Evolutionary conservation across 2,113 vertebrate genomes (phyloP), one percentile per base, ranked within the genome.

Genomic region (Plestiodon gilberti): DNA sequence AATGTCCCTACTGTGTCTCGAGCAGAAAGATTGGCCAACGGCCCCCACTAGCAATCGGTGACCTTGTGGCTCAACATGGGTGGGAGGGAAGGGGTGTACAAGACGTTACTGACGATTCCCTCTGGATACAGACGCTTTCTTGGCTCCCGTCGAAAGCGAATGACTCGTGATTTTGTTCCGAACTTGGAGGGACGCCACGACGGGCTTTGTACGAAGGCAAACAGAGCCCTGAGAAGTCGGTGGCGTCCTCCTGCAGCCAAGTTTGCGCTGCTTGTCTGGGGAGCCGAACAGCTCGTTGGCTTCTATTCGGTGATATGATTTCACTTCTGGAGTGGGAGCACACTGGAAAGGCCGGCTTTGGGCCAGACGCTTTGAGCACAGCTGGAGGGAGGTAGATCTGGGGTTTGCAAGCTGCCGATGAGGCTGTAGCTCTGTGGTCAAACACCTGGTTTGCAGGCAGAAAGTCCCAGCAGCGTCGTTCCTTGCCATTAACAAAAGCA

Each of bases 241-340:
- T 25, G 71, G 77, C 1, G 0, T 25, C 35, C 18, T 0, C 74
- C 4, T 57, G 7, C 33, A 13, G 71, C 1, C 1, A 0, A 4
- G 3, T 2, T 75, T 1, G 1, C 0, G 15, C 1, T 1, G n/a
- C n/a, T 0, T 0, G 2, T 65, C 43, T 1, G 3, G 0, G 48
- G 6, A 48, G 80, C 83, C 82, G 59, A 77, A 67, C 48, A 57
- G 55, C 4, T 55, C 52, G 6, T 13, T 55, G 52, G 52, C 6
- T 6, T 55, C 52, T 13, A 55, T 52, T 1, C 90, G 11, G 64
- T 38, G 1, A 22, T 17, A 55, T 2, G 17, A 30, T 82, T 85
- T 43, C 33, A 13, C 28, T 78, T 59, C 25, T 10, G 78, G 33
- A 57, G 0, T 17, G 67, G 17, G 4, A 17, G 57, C 15, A 55